Conservation (phyloP, 2,888 invertebrate genomes). For the Slavum lentiscoides region DNA sequence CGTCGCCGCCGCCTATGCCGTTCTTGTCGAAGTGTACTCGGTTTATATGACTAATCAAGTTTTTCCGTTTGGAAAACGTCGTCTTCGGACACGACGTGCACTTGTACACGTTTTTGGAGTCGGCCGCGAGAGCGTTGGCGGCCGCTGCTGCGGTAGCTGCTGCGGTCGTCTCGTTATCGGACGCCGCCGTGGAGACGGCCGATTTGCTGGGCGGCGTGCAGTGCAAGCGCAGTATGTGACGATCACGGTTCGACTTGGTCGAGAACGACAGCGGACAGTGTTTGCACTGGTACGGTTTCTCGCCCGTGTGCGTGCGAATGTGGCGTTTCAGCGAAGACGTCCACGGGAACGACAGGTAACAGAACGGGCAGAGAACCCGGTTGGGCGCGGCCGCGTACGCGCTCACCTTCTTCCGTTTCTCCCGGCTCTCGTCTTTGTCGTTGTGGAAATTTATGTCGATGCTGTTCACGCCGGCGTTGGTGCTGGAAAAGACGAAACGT, state of each 20-base stretch:
- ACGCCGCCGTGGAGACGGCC: slow-evolving; percentile 3
- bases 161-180: slow-evolving; percentile 56
- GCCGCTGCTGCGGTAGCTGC: slow-evolving; percentile 55
- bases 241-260: slow-evolving; percentile 95
- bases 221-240: slow-evolving; percentile 70
- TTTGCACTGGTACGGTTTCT: slow-evolving; percentile 94
- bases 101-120: slow-evolving; percentile 71
- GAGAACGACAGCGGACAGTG: slow-evolving; percentile 92
- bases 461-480: slow-evolving; percentile 56
- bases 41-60: slow-evolving; percentile 75
- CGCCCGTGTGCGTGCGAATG: slow-evolving; percentile 92
- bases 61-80: slow-evolving; percentile 78
- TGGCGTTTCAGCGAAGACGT: slow-evolving; percentile 92
- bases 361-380: slow-evolving; percentile 89
- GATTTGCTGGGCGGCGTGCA: slow-evolving; percentile 55
- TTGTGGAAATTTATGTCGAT: slow-evolving; percentile 58
- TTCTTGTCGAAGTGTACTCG: slow-evolving; percentile 51
- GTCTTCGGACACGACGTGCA: slow-evolving; percentile 81
- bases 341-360: slow-evolving; percentile 95
- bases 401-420: slow-evolving; percentile 77
- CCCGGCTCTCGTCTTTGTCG: slow-evolving; percentile 59
- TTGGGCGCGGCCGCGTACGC: slow-evolving; percentile 95
- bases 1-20: not conserved
- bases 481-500: not conserved
- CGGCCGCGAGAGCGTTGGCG: slow-evolving; percentile 57